phyloP scores from a whole-genome alignment of 2,113 vertebrate species.

The Ovibos moschatus region DNA sequence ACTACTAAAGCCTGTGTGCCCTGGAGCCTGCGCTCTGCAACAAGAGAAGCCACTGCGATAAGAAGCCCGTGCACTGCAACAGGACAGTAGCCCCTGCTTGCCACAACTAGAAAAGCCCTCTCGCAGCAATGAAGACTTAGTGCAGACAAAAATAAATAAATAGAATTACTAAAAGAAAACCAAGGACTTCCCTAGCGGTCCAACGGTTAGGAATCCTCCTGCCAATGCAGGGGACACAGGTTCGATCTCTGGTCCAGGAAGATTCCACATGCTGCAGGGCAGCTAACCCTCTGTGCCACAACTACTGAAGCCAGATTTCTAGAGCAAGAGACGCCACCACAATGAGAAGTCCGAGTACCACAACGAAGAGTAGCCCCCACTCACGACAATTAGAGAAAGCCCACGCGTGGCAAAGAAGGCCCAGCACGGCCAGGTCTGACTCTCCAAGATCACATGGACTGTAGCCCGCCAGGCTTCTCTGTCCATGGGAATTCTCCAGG shows the following conservation, averaged over 20 bases:
- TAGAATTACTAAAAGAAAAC: background rate
- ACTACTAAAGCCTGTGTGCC: fast-evolving
- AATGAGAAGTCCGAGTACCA: background rate
- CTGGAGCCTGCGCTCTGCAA: background rate
- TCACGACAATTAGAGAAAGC: background rate
- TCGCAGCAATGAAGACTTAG: fast-evolving
- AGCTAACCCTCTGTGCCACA: background rate
- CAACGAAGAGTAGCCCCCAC: background rate
- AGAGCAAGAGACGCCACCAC: background rate
- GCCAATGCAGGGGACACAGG: background rate
- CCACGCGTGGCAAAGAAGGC: fast-evolving
- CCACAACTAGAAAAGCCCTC: background rate
- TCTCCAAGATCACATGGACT: background rate
- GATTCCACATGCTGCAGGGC: background rate
- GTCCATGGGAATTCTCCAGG: background rate
- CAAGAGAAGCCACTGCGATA: background rate
- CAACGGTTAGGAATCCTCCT: background rate
- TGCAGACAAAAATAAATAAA: background rate
- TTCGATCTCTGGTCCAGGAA: background rate
- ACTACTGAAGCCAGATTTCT: background rate
- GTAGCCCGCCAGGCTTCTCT: background rate
- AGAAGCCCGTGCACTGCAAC: fast-evolving
- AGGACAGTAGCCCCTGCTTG: background rate
- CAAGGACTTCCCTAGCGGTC: background rate
- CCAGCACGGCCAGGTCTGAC: background rate